Base-by-base conservation (phyloP, 2,888 invertebrate species). In the Drosophila austrosaltans region DNA sequence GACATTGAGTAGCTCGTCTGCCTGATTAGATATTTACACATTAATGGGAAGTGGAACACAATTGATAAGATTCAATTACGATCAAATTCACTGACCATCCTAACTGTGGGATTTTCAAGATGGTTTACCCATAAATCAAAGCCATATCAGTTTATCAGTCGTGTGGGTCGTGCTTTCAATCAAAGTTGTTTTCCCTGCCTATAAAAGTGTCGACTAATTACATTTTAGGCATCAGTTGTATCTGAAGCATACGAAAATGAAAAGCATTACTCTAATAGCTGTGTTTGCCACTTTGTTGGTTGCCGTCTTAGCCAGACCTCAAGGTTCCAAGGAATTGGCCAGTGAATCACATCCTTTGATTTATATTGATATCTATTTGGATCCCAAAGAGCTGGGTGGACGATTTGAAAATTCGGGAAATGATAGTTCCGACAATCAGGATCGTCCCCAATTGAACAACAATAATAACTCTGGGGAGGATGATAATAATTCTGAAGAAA, bases 81-180 rank as follows among this genome's bases (percentile, higher is more conserved):
- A 48, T 48, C 48, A 48, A 48, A 48, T 25, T 48, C 48, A 48
- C 48, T 48, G 48, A 48, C 48, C 48, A 48, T 25, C 48, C 48
- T 48, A 48, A 48, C 48, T 48, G 48, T 25, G 48, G 48, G 25
- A 48, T 3, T 48, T 48, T 48, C 48, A 48, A 48, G 12, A 48
- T 48, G 48, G 48, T 48, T 48, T 25, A 25, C 48, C 48, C 10
- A 48, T 48, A 48, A 48, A 48, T 48, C 48, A 48, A 48, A 3
- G 12, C 48, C 3, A 25, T 48, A 48, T 48, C 48, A 48, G 48
- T 48, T 48, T 48, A 48, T 48, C 48, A 48, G 48, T 48, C 25
- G 10, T 48, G 10, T 25, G 48, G 48, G 48, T 7, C 48, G 48
- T 48, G 48, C 25, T 48, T 12, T 48, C 48, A 48, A 48, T 48